Percentiles rank a stretch among this genome's conserved stretches.
phyloP scores from a whole-genome alignment of 2,797 vertebrate species.

The Heterohyrax brucei region DNA sequence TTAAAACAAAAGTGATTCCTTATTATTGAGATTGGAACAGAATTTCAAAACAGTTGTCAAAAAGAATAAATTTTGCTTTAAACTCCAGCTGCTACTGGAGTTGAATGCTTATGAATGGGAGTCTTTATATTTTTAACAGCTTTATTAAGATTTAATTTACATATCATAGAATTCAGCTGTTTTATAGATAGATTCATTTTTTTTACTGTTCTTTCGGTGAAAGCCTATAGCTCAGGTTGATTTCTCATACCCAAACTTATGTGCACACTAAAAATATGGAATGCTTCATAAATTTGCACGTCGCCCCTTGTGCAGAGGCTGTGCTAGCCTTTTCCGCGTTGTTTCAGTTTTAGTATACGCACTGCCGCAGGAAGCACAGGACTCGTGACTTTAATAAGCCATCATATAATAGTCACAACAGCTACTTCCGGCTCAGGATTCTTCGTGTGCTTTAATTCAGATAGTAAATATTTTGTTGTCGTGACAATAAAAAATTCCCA shows the following conservation, averaged over 20 bases:
- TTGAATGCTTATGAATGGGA: neutral
- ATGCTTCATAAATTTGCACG: no score
- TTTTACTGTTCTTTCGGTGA: no score
- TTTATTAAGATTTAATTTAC: conserved; percentile 57
- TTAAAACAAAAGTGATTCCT: neutral
- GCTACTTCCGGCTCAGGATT: neutral
- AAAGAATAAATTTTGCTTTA: conserved; percentile 43
- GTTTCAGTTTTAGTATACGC: no score
- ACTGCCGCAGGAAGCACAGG: no score
- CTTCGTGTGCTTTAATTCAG: neutral
- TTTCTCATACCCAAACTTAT: no score
- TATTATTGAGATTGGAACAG: conserved; percentile 38
- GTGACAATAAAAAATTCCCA: neutral
- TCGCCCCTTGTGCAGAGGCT: no score
- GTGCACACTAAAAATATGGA: no score
- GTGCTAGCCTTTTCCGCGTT: no score
- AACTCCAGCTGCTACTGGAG: neutral
- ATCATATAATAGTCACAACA: conserved; percentile 8
- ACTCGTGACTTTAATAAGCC: neutral
- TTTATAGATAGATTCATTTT: neutral
- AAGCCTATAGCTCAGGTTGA: no score
- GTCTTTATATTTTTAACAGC: neutral
- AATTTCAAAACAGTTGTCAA: conserved; percentile 1
- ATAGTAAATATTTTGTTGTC: conserved; percentile 12
- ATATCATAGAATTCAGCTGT: neutral